Evolutionary conservation across 2,888 invertebrate genomes (phyloP).

Genomic region (Drosophila percnosoma): DNA sequence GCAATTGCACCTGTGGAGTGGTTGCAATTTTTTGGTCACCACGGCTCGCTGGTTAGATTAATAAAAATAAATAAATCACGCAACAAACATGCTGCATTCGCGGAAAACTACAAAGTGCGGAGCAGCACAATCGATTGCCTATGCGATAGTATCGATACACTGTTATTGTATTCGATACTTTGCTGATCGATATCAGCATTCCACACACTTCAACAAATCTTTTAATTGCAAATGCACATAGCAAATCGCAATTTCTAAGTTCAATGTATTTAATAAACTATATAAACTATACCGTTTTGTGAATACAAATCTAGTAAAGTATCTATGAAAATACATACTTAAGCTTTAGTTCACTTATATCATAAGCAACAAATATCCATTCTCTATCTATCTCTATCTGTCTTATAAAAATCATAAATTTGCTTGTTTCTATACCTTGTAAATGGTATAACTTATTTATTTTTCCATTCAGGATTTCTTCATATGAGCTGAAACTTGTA

Average conservation of each 20-base stretch:
- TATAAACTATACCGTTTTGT: background rate
- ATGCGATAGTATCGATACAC: slow-evolving; percentile 26
- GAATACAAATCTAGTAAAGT: no score
- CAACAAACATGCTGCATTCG: slow-evolving; percentile 57
- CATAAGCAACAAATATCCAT: background rate
- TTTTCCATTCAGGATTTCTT: background rate
- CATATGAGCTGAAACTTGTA: background rate
- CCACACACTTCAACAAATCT: slow-evolving; percentile 30
- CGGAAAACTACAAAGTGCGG: slow-evolving; percentile 31
- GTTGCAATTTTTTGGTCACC: slow-evolving; percentile 18
- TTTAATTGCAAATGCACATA: background rate
- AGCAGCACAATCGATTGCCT: slow-evolving; percentile 10
- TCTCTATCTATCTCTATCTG: background rate
- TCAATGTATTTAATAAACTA: background rate
- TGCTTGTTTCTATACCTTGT: background rate
- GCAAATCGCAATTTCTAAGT: background rate
- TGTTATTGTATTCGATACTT: background rate
- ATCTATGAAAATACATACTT: background rate
- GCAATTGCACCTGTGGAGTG: slow-evolving; percentile 53
- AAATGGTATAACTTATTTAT: background rate
- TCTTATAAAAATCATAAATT: background rate
- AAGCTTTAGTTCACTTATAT: background rate
- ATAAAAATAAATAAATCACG: slow-evolving; percentile 45
- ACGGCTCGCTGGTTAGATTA: slow-evolving; percentile 9
- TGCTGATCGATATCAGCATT: slow-evolving; percentile 23